phyloP scores from a whole-genome alignment of 2,113 vertebrate genomes.

The Proteles cristata region DNA sequence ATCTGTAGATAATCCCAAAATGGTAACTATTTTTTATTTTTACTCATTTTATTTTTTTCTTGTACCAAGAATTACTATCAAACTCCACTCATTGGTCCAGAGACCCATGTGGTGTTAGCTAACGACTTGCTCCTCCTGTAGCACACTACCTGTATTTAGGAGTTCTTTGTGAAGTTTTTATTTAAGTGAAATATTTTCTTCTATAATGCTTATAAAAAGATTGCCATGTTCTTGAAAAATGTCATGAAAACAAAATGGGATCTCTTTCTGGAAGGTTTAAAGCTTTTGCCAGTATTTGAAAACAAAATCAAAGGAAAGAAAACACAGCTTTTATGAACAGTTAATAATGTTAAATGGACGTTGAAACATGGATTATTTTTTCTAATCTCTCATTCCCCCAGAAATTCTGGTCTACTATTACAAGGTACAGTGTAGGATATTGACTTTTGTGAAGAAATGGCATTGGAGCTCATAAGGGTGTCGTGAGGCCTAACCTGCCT shows the following conservation, averaged over 20 bases:
- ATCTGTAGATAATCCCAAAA: constrained; percentile 90
- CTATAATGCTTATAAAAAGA: background rate
- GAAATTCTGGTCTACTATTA: too few relatives aligned
- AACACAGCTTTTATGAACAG: too few relatives aligned
- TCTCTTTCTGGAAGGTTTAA: background rate
- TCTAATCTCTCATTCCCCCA: too few relatives aligned
- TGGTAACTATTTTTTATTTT: constrained; percentile 86
- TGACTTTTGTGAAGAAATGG: too few relatives aligned
- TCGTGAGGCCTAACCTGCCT: too few relatives aligned
- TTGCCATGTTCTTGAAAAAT: background rate
- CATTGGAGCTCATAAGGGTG: too few relatives aligned
- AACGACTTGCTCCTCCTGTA: background rate
- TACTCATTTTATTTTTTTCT: background rate
- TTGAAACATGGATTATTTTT: too few relatives aligned
- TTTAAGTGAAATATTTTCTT: constrained; percentile 54
- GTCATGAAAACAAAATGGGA: background rate
- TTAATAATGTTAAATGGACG: too few relatives aligned
- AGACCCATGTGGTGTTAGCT: background rate
- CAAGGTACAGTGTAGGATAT: too few relatives aligned
- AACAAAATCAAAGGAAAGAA: too few relatives aligned
- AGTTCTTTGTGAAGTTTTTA: background rate
- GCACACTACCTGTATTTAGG: background rate
- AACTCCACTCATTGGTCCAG: background rate
- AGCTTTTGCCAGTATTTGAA: too few relatives aligned
- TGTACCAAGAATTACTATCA: background rate